Evolutionary conservation across 2,113 vertebrate genomes (phyloP).

Genomic region (Trogon melanurus): DNA sequence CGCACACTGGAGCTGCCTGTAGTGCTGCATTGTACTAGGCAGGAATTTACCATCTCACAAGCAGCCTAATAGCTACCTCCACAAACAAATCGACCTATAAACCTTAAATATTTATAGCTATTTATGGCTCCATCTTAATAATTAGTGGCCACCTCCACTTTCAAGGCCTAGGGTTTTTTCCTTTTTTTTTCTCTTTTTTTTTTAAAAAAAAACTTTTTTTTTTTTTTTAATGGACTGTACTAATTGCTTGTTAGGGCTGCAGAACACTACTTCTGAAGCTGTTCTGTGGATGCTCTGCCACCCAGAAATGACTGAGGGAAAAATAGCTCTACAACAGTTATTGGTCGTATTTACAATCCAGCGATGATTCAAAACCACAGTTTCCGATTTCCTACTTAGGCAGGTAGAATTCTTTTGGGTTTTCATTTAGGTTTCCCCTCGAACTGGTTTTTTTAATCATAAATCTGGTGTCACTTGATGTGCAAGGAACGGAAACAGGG

Average conservation of each 20-base stretch:
- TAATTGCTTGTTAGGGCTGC: slow-evolving; percentile 24
- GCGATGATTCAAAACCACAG: not conserved
- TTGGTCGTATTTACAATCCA: not conserved
- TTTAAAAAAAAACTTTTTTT: not conserved
- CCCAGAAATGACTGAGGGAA: slow-evolving; percentile 34
- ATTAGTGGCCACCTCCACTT: slow-evolving; percentile 38
- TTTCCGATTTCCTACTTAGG: not conserved
- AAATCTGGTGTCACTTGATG: not conserved
- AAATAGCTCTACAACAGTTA: not conserved
- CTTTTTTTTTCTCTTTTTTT: not conserved
- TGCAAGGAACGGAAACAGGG: not conserved
- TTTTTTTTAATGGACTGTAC: not conserved
- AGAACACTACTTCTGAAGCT: not conserved
- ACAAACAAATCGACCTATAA: slow-evolving; percentile 56
- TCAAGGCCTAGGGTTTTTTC: not conserved
- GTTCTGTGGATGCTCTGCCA: not conserved
- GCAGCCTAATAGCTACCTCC: slow-evolving; percentile 61
- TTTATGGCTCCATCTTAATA: slow-evolving; percentile 59
- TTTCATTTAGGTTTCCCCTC: not conserved
- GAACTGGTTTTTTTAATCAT: not conserved
- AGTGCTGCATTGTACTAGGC: slow-evolving; percentile 57
- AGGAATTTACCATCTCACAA: slow-evolving; percentile 66
- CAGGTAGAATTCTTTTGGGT: accelerated
- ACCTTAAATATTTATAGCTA: slow-evolving; percentile 76
- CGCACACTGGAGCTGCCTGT: slow-evolving; percentile 60